phyloP scores from a whole-genome alignment of 2,113 vertebrate species.

The Oncorhynchus gorbuscha region DNA sequence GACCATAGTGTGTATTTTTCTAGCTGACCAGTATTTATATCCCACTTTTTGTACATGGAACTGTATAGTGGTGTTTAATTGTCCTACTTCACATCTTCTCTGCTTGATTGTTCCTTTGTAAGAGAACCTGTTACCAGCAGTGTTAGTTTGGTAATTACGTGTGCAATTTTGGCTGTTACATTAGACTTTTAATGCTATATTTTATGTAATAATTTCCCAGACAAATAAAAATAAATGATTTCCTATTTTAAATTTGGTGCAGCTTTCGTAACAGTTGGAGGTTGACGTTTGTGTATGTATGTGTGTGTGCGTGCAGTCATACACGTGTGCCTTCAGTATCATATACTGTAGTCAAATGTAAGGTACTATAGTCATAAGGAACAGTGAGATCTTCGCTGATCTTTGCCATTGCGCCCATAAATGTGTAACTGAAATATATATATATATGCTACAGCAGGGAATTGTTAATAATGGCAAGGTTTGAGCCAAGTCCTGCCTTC shows the following conservation, averaged over 20 bases:
- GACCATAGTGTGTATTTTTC: conserved; percentile 86
- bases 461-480: too few species aligned
- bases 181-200: conserved; percentile 76
- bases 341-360: too few species aligned
- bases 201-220: conserved; percentile 77
- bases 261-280: neutral
- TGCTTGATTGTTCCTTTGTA: conserved; percentile 72
- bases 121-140: conserved; percentile 76
- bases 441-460: too few species aligned
- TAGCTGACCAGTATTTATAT: conserved; percentile 94
- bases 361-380: too few species aligned
- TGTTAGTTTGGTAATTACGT: conserved; percentile 80
- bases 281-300: too few species aligned
- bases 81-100: conserved; percentile 74
- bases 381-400: too few species aligned
- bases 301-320: too few species aligned
- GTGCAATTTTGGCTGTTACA: conserved; percentile 83
- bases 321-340: too few species aligned
- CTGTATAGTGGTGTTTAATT: conserved; percentile 79
- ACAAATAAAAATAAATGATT: conserved; percentile 71
- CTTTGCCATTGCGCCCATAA: too few species aligned
- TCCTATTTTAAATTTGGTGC: conserved; percentile 54
- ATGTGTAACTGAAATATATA: too few species aligned
- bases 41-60: conserved; percentile 87
- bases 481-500: too few species aligned